Conservation (phyloP, 2,797 vertebrate species). For the Rhinophrynus dorsalis region DNA sequence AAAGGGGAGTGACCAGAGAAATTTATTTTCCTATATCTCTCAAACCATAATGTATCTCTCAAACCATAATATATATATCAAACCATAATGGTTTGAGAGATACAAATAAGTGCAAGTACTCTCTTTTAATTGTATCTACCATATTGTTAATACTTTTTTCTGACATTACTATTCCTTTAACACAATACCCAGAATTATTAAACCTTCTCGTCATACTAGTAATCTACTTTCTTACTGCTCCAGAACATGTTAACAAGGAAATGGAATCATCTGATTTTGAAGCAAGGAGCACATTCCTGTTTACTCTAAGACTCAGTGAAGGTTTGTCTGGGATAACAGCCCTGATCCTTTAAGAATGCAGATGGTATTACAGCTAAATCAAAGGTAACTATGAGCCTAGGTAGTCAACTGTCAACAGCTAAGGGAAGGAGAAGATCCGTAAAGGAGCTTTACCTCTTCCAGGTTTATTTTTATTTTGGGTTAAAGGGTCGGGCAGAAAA, state of each 20-base stretch:
- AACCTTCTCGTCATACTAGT: too few relatives aligned
- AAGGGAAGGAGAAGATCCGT: constrained; percentile 56
- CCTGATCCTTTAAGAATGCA: constrained; percentile 61
- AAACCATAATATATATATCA: too few relatives aligned
- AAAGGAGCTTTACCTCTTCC: constrained; percentile 60
- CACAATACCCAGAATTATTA: too few relatives aligned
- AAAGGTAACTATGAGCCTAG: constrained; percentile 69
- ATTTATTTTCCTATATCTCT: too few relatives aligned
- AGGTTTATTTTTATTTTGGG: constrained; percentile 74
- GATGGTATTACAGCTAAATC: constrained; percentile 70
- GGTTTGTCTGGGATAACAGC: constrained; percentile 64
- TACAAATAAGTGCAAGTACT: too few relatives aligned
- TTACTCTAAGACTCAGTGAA: constrained; percentile 66
- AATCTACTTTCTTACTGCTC: constrained; percentile 20
- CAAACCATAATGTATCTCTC: too few relatives aligned
- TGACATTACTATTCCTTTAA: too few relatives aligned
- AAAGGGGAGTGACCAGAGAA: too few relatives aligned
- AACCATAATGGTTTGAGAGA: too few relatives aligned
- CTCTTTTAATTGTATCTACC: too few relatives aligned
- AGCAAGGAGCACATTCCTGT: constrained; percentile 60
- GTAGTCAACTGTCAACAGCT: constrained; percentile 76
- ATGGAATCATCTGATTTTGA: constrained; percentile 52
- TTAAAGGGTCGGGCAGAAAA: constrained; percentile 73
- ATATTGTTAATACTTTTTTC: too few relatives aligned
- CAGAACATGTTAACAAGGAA: constrained; percentile 54